Base-by-base conservation (phyloP, 92 coral and sea anemone species). In the Palythoa grandis region DNA sequence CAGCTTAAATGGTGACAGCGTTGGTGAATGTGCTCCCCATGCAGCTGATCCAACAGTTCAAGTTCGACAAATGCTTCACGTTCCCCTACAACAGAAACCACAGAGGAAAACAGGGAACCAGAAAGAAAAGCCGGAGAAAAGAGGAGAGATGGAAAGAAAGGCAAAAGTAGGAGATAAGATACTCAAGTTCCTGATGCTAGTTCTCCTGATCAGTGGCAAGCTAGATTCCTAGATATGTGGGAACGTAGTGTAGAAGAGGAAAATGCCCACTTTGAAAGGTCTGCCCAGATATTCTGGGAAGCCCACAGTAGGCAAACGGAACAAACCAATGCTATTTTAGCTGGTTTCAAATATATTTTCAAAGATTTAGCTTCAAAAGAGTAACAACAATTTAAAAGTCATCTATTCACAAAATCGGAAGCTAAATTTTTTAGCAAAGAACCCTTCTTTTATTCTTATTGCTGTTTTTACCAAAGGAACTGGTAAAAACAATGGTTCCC, bases 271-370 rank as follows among this genome's bases (percentile, higher is more conserved):
- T 78, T 78, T 72, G 83, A 82, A 60, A 57, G 70, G 25, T 58
- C 77, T 2, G 53, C 75, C 8, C 70, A 82, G 77, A 65, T 87
- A 76, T 80, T 73, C 47, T 1, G 50, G 47, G 90, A 87, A 19
- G 52, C 70, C 53, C 86, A 71, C 60, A 82, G 12, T n/a, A 80
- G 38, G 48, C 87, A 80, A 43, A 87, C 80, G 68, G 87, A 72
- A 58, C 82, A 80, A 72, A 87, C 86, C 14, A 82, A 82, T 11
- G 63, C 90, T 60, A 67, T 86, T 63, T 58, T 86, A 24, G 68
- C 83, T 39, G 77, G 84, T 38, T 86, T 86, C 40, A 76, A 76
- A 76, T 84, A 76, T 43, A 85, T 75, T 85, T 85, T 73, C 76
- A 84, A 84, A 73, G 87, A 72, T 43, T 83, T 83, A 40, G 53